Percentiles rank a stretch among this genome's conserved stretches.
These are phyloP conservation scores for Sciurus vulgaris DNA, from an alignment of 2,797 vertebrate species.

Conservation along the genomic window DNA sequence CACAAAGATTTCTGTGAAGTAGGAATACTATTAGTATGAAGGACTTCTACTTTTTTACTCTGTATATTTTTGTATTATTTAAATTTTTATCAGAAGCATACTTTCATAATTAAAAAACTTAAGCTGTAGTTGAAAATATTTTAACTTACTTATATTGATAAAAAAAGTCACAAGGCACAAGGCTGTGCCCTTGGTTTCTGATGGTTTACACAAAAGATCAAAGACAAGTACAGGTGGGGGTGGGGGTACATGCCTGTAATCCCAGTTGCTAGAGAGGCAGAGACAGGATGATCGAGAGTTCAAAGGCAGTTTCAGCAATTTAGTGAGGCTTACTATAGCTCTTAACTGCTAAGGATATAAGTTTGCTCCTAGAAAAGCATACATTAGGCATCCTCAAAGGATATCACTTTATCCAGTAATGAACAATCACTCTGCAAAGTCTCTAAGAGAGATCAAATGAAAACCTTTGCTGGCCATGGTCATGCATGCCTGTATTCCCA, in stretches of 20 bases:
- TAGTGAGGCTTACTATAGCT: background rate
- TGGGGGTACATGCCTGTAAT: too few relatives aligned
- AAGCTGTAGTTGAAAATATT: constrained; percentile 8
- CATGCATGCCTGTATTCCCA: too few relatives aligned
- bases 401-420: constrained; percentile 45
- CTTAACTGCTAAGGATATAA: background rate
- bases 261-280: too few relatives aligned
- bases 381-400: background rate
- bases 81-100: constrained; percentile 41
- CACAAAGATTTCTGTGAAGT: background rate
- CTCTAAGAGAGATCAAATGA: constrained; percentile 11
- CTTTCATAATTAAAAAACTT: background rate
- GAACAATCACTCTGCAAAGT: background rate
- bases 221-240: background rate
- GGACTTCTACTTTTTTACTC: background rate
- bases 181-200: background rate
- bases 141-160: background rate
- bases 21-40: background rate
- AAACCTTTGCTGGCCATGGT: background rate
- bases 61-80: constrained; percentile 24
- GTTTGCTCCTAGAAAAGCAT: background rate
- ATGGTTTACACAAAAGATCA: background rate
- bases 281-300: too few relatives aligned
- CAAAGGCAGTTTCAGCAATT: too few relatives aligned
- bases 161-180: background rate